Conservation (phyloP, 2,797 vertebrate genomes). For the Psittacula echo region DNA sequence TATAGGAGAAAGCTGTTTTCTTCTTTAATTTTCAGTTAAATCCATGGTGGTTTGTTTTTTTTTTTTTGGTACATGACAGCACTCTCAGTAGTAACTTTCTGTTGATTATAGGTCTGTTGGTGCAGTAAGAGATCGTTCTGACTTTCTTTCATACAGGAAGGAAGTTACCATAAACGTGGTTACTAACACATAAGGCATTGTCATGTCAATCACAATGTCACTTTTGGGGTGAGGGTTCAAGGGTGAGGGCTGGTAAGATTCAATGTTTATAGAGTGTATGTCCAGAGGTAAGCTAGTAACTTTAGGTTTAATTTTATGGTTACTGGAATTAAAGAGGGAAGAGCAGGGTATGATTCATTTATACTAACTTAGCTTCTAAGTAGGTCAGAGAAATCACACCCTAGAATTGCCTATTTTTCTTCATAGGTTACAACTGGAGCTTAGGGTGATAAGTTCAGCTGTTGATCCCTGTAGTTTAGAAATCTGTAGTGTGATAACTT, state of each 20-base stretch:
- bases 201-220: not conserved
- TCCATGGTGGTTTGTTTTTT: not conserved
- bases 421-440: not conserved
- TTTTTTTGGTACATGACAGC: not conserved
- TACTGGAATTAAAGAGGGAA: not conserved
- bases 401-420: not conserved
- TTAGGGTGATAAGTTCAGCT: slow-evolving; percentile 7
- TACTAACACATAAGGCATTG: not conserved
- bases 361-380: not conserved
- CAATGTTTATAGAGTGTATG: not conserved
- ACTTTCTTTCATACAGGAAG: not conserved
- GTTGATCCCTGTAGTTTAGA: slow-evolving; percentile 10
- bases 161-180: not conserved
- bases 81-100: not conserved
- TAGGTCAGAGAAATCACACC: slow-evolving; percentile 21
- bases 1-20: not conserved
- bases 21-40: not conserved
- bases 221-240: not conserved
- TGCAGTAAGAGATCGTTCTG: not conserved
- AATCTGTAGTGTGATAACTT: not conserved
- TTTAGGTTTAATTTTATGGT: not conserved
- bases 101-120: not conserved
- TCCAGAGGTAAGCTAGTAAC: not conserved
- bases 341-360: not conserved
- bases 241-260: not conserved